Evolutionary conservation across 2,113 vertebrate species (phyloP), one percentile per base, ranked within the genome.

Genomic region (Syrmaticus mikado): DNA sequence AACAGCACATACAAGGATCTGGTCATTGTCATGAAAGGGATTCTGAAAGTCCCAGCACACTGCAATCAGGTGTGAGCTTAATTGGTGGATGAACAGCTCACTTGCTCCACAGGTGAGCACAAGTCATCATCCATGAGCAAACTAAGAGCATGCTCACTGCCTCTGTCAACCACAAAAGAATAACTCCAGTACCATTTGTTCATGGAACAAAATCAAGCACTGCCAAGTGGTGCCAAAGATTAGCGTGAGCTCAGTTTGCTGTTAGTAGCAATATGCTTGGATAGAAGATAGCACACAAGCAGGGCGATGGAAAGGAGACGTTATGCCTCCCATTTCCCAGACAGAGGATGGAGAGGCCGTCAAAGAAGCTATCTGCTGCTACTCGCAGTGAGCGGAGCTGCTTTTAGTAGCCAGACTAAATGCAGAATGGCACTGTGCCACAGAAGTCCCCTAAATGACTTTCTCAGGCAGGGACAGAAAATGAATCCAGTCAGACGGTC

Each of bases 391-490:
- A 80, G 58, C 2, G n/a, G 48, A 57, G 78, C 87, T 76, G 82
- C 66, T 82, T 77, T 80, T 62, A 45, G 82, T 21, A 82, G 82
- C 64, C 85, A 87, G 76, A 76, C 78, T 76, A 91, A 85, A 82
- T 70, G 79, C 45, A 73, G 91, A 61, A 41, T 53, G 50, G 75
- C 90, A 62, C 45, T 11, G 38, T 58, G 87, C 87, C 90, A 94
- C n/a, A 73, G 45, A 62, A 45, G 17, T 65, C 62, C 84, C 78
- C 77, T 87, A 76, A 92, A 93, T 50, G 5, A 73, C 55, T 82
- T 94, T 76, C 75, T 77, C 70, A 83, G 74, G 60, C 60, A 82
- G 45, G 28, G 45, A 71, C 68, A 62, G 89, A 73, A 80, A 87
- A 82, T 28, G 65, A 94, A 73, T 76, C 50, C 67, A 90, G 83